Evolutionary conservation across 2,113 vertebrate species (phyloP).

Genomic region (Silurus meridionalis): DNA sequence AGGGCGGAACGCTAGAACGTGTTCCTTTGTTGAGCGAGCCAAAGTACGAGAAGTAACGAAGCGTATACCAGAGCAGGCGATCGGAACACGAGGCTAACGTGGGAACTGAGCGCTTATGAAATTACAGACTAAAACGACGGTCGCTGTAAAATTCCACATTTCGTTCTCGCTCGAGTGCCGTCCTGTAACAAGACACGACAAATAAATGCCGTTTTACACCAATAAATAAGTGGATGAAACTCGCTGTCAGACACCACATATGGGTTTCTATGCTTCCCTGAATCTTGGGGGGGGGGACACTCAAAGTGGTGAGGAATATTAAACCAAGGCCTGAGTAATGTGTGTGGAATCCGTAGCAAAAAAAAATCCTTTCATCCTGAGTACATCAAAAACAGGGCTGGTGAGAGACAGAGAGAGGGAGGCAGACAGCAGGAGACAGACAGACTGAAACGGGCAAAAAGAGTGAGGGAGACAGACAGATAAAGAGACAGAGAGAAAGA

Average conservation of each 20-base stretch:
- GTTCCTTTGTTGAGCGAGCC: constrained; percentile 38
- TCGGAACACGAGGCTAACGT: constrained; percentile 27
- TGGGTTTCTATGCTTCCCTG: constrained; percentile 7
- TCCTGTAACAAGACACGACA: constrained; percentile 19
- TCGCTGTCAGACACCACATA: background rate
- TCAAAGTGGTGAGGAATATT: background rate
- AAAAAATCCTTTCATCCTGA: constrained; percentile 19
- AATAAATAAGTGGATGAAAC: constrained; percentile 1
- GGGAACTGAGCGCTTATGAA: constrained; percentile 32
- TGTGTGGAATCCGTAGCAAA: constrained; percentile 17
- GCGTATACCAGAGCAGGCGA: constrained; percentile 24
- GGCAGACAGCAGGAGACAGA: too few relatives aligned
- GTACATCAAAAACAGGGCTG: constrained; percentile 10
- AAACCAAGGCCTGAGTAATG: constrained; percentile 12
- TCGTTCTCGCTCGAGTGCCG: background rate
- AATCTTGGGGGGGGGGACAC: too few relatives aligned
- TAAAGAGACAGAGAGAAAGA: background rate
- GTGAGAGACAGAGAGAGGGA: background rate
- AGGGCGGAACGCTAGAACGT: constrained; percentile 19
- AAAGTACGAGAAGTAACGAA: constrained; percentile 29
- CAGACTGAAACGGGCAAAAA: too few relatives aligned
- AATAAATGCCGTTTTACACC: constrained; percentile 41
- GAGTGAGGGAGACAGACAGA: constrained; percentile 8
- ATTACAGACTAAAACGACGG: constrained; percentile 38
- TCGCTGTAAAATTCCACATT: background rate